These are phyloP conservation scores for Drosophila maculinotata DNA, from an alignment of 2,888 invertebrate species.

Conservation along the genomic window DNA sequence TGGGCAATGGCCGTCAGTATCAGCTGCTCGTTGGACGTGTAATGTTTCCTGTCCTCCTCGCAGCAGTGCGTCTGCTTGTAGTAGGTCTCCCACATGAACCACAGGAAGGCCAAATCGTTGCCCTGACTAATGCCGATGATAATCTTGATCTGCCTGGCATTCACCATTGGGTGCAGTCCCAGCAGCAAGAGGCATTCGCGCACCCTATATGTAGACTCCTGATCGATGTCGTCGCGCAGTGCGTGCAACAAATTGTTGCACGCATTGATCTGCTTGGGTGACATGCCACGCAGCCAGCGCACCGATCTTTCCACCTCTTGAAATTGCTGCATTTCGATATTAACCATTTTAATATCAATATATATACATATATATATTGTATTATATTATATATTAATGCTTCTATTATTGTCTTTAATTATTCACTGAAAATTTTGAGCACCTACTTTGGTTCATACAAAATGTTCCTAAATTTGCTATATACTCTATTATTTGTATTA, in stretches of 20 bases:
- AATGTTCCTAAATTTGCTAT: not conserved
- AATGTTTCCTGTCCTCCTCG: slow-evolving; percentile 6
- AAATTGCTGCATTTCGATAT: not conserved
- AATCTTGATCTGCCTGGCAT: slow-evolving; percentile 45
- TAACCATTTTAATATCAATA: not conserved
- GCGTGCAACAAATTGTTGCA: slow-evolving; percentile 67
- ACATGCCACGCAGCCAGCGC: slow-evolving; percentile 82
- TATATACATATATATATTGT: not conserved
- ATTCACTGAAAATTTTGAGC: slow-evolving; percentile 10
- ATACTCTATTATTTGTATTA: not conserved
- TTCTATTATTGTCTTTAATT: not conserved
- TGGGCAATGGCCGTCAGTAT: slow-evolving; percentile 81
- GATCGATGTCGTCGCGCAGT: slow-evolving; percentile 81
- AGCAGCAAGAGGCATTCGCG: slow-evolving; percentile 41
- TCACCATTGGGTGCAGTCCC: slow-evolving; percentile 74
- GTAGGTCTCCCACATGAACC: slow-evolving; percentile 82
- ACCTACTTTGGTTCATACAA: slow-evolving; percentile 9
- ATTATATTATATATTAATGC: not conserved
- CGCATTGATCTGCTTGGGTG: slow-evolving; percentile 68
- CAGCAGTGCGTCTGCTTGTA: slow-evolving; percentile 56
- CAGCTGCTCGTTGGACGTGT: slow-evolving; percentile 82
- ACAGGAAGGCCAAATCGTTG: slow-evolving; percentile 84
- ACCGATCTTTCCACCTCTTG: slow-evolving; percentile 27
- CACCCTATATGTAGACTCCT: slow-evolving; percentile 77
- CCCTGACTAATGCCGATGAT: slow-evolving; percentile 75